These are phyloP conservation scores for Thunnus thynnus DNA, from an alignment of 2,113 vertebrate genomes.

Conservation along the genomic window DNA sequence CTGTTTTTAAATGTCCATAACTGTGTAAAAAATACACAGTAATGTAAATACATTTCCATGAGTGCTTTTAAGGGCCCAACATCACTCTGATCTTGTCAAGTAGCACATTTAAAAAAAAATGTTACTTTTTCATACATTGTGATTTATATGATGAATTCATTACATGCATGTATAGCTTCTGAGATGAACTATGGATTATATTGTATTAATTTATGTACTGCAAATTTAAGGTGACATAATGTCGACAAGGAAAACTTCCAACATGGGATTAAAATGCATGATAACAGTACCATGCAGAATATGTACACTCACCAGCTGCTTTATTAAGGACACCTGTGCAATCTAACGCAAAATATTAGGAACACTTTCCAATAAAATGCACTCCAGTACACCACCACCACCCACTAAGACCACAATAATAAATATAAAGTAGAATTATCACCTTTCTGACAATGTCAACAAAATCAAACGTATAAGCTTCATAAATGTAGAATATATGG, in stretches of 20 bases:
- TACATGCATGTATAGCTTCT: too few species aligned
- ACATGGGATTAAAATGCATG: constrained; percentile 3
- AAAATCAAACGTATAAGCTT: too few species aligned
- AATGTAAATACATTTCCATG: constrained; percentile 31
- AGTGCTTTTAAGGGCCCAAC: background rate
- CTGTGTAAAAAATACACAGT: background rate
- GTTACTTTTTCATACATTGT: background rate
- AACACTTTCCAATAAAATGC: too few species aligned
- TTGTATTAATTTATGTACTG: background rate
- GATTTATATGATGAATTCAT: too few species aligned
- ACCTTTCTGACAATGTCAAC: too few species aligned
- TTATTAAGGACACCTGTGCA: too few species aligned
- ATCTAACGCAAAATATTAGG: too few species aligned
- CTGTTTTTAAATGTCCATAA: constrained; percentile 17
- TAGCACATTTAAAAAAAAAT: background rate
- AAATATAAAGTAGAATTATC: too few species aligned
- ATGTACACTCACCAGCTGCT: too few species aligned
- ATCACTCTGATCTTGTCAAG: background rate
- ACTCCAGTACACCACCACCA: too few species aligned
- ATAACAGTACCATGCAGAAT: background rate
- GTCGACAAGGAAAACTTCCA: background rate
- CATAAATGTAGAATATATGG: too few species aligned
- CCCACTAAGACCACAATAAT: too few species aligned
- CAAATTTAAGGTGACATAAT: constrained; percentile 25
- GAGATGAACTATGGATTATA: background rate